Evolutionary conservation across 2,797 vertebrate species (phyloP).

Genomic region (Tadarida brasiliensis): DNA sequence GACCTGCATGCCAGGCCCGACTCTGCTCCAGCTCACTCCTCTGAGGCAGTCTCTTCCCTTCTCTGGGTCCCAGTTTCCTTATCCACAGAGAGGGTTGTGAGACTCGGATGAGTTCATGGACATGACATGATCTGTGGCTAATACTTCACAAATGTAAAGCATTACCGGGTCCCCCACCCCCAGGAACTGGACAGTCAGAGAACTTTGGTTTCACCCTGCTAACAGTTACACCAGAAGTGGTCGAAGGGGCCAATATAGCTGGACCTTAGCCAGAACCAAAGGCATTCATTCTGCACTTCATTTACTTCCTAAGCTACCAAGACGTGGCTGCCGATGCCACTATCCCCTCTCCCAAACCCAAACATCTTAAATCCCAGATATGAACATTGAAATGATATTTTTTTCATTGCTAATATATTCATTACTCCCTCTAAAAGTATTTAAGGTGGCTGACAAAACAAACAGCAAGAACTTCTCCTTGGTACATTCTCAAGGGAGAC

Average conservation of each 20-base stretch:
- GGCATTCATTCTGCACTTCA: fast-evolving
- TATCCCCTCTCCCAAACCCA: neutral
- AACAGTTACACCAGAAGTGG: neutral
- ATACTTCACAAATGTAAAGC: neutral
- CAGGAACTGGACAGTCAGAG: neutral
- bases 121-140: neutral
- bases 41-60: neutral
- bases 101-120: neutral
- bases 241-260: neutral
- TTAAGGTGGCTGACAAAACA: neutral
- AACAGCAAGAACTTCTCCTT: neutral
- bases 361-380: neutral
- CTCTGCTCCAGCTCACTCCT: neutral
- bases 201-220: neutral
- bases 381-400: neutral
- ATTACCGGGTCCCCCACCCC: too few species aligned
- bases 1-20: too few species aligned
- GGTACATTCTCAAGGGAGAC: neutral
- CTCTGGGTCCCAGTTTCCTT: neutral
- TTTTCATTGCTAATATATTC: neutral
- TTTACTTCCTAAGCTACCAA: neutral
- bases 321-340: neutral
- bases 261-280: neutral
- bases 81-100: neutral
- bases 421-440: neutral